Evolutionary conservation across 2,888 invertebrate genomes (phyloP), one percentile per base, ranked within the genome.

Genomic region (Rhagonycha lutea): DNA sequence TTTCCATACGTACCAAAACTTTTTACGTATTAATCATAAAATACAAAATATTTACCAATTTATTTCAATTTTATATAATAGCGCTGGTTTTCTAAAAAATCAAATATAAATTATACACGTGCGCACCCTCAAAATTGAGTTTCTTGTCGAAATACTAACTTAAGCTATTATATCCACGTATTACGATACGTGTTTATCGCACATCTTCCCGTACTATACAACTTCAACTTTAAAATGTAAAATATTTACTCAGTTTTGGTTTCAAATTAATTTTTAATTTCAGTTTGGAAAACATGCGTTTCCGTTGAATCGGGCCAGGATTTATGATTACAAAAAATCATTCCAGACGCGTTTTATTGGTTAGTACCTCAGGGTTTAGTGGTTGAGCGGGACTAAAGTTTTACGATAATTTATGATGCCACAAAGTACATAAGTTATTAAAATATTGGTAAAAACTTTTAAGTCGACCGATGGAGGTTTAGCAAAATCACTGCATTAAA

Each of bases 221-320:
- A 62, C 24, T n/a, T 28, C 67, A 23, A 69, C 32, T 62, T 69
- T 73, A 7, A 32, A 61, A 69, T 73, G 62, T 73, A 62, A 76
- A 70, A 76, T 76, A 76, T 76, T 72, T 68, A 73, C 63, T 26
- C 4, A 28, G 26, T 72, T 70, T 76, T 70, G 70, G 69, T 73
- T 73, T 61, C 70, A 47, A 70, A 73, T 70, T 76, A 73, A 68
- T 61, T 70, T 70, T 73, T 26, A 65, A 65, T 65, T 70, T 69
- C 11, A 28, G 72, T 28, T 69, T 60, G 1, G 24, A 23, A 70
- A 69, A 75, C 70, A 69, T 72, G 68, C 63, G 69, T 29, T 62
- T 62, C 67, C 29, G 10, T 10, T 12, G 24, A 61, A 69, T 69
- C 61, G 28, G 11, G 28, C 12, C 61, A 72, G 68, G 73, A 69